phyloP scores from a whole-genome alignment of 2,113 vertebrate species.

The Rhea americana region DNA sequence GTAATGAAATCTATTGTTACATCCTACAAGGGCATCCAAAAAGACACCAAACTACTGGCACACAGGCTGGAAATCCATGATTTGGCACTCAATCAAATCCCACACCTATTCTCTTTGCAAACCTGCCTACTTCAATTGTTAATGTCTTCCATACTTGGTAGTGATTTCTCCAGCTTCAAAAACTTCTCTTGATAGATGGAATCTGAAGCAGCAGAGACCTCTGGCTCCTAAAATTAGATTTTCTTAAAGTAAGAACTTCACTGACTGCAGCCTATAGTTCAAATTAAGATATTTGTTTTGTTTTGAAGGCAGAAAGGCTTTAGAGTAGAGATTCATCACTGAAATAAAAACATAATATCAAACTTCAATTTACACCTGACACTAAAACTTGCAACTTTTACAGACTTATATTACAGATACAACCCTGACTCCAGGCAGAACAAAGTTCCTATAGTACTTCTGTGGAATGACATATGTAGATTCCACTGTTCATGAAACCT shows the following conservation, averaged over 20 bases:
- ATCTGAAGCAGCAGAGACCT: slow-evolving; percentile 2
- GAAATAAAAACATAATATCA: background rate
- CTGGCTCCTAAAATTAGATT: background rate
- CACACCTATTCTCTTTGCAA: slow-evolving; percentile 41
- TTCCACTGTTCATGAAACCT: background rate
- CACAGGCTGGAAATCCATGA: slow-evolving; percentile 36
- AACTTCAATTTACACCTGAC: background rate
- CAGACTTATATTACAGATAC: background rate
- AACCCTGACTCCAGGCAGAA: background rate
- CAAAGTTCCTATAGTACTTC: background rate
- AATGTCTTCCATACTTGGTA: background rate
- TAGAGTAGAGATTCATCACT: background rate
- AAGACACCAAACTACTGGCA: slow-evolving; percentile 61
- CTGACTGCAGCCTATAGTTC: background rate
- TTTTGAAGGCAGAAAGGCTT: background rate
- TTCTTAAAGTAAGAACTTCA: background rate
- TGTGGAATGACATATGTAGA: background rate
- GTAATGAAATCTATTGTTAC: slow-evolving; percentile 27
- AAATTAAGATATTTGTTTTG: background rate
- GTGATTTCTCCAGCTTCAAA: background rate
- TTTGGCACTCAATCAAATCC: slow-evolving; percentile 58
- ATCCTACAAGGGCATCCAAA: slow-evolving; percentile 54
- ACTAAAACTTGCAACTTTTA: background rate
- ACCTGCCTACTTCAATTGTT: background rate
- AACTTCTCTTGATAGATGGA: background rate